Base-by-base conservation (phyloP, 2,113 vertebrate genomes). In the Eclectus roratus region DNA sequence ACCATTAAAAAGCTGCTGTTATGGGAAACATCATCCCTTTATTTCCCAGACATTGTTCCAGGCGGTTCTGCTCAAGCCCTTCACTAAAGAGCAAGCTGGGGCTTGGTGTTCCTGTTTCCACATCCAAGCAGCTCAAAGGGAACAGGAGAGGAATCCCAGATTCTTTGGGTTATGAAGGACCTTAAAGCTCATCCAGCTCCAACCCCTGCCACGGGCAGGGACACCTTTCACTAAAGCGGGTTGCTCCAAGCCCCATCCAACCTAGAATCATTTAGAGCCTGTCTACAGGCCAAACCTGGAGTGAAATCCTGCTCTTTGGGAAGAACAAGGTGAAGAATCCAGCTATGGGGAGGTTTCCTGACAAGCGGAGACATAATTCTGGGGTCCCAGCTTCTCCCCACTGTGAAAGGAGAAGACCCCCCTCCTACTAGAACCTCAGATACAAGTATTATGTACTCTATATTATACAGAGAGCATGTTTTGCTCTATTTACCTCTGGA, bases 391-490 rank as follows among this genome's bases (percentile, higher is more conserved):
- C n/a, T 61, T 31, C 60, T 60, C n/a, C 39, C 39, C 43, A 10
- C 7, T 3, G 0, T 1, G 3, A 17, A 19, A 39, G 27, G 27
- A 23, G 23, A 58, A 23, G 61, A 8, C 8, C 6, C 18, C n/a
- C 28, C 3, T 35, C 49, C 33, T 9, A 27, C 46, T 61, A 17
- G 68, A 73, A 66, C 25, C 19, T 25, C 29, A 5, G 17, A 52
- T 60, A 21, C 27, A 47, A 60, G 21, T 15, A 35, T 35, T 24
- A 35, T 24, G 53, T 17, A 12, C 12, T 8, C 4, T 49, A 20
- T 28, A 37, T 23, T 64, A 29, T 10, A 43, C 33, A 37, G 16
- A 16, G 0, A 7, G 11, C 24, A 3, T 6, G 9, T 8, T 80
- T 39, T 27, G 20, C 8, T 58, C 24, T 1, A 1, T 29, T 8